Evolutionary conservation across 2,888 invertebrate species (phyloP).

Genomic region (Augochlorella aurata): DNA sequence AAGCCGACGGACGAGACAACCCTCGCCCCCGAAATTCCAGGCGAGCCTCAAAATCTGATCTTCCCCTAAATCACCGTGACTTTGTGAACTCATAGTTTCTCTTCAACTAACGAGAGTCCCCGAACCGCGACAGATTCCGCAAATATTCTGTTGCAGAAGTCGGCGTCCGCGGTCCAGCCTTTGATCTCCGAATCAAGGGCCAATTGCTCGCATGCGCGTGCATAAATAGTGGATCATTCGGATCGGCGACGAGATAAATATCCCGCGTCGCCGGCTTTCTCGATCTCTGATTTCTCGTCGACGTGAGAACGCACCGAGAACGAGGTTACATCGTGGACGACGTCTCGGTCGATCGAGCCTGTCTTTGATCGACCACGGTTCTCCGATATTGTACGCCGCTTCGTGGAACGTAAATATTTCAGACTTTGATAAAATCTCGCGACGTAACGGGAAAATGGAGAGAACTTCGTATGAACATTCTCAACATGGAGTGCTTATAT

Average conservation of each 20-base stretch:
- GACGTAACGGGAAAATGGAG: no score
- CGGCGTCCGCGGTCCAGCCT: not conserved
- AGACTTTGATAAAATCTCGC: no score
- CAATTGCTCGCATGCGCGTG: not conserved
- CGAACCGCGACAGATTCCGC: not conserved
- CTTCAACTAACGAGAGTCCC: not conserved
- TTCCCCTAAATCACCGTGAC: not conserved
- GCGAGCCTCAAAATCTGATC: no score
- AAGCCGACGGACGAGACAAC: no score
- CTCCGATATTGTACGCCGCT: constrained; percentile 22
- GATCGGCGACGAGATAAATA: constrained; percentile 1
- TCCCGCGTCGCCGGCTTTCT: not conserved
- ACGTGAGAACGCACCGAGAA: not conserved
- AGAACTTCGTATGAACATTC: no score
- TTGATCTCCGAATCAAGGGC: not conserved
- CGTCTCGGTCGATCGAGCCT: not conserved
- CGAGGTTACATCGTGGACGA: not conserved
- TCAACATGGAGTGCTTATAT: no score
- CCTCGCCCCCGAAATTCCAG: no score
- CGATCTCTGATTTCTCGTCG: not conserved
- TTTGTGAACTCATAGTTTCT: not conserved
- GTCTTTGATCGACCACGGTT: not conserved
- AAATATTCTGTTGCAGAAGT: not conserved
- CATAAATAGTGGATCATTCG: not conserved
- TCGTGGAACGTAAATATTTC: constrained; percentile 41